Conservation (phyloP, 37 sponge, comb jelly and placozoan species). For the Dysidea cf. avara region DNA sequence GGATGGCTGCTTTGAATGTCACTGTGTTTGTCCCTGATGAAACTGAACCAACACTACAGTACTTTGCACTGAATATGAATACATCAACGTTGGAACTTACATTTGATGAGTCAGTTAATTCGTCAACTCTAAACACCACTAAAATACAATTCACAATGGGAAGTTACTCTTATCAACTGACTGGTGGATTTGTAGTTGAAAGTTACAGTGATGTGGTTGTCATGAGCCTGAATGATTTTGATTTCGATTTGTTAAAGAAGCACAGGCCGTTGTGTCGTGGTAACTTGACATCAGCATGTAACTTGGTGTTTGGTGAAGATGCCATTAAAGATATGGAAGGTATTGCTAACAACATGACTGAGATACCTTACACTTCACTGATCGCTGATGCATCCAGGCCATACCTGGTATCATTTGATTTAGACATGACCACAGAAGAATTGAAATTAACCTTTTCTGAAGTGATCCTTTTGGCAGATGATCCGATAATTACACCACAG, state of each 20-base stretch:
- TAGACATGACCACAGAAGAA: constrained; percentile 71
- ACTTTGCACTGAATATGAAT: constrained; percentile 78
- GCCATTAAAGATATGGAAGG: constrained; percentile 71
- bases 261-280: constrained; percentile 25
- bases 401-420: constrained; percentile 70
- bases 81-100: constrained; percentile 73
- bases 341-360: constrained; percentile 37
- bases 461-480: constrained; percentile 15
- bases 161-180: constrained; percentile 31
- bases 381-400: constrained; percentile 62
- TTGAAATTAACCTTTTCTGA: constrained; percentile 85
- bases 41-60: constrained; percentile 46
- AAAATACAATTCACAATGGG: constrained; percentile 25
- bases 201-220: constrained; percentile 55
- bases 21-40: constrained; percentile 39
- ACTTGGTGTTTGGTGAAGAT: constrained; percentile 18
- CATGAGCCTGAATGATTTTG: constrained; percentile 72
- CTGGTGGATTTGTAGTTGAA: constrained; percentile 75
- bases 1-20: constrained; percentile 47
- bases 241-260: constrained; percentile 70
- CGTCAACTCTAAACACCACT: constrained; percentile 45
- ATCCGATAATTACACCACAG: not conserved
- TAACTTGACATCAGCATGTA: constrained; percentile 30
- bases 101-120: constrained; percentile 84
- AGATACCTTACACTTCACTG: constrained; percentile 7